Evolutionary conservation across 2,797 vertebrate species (phyloP), one percentile per base, ranked within the genome.

Genomic region (Zenarchopterus dispar): DNA sequence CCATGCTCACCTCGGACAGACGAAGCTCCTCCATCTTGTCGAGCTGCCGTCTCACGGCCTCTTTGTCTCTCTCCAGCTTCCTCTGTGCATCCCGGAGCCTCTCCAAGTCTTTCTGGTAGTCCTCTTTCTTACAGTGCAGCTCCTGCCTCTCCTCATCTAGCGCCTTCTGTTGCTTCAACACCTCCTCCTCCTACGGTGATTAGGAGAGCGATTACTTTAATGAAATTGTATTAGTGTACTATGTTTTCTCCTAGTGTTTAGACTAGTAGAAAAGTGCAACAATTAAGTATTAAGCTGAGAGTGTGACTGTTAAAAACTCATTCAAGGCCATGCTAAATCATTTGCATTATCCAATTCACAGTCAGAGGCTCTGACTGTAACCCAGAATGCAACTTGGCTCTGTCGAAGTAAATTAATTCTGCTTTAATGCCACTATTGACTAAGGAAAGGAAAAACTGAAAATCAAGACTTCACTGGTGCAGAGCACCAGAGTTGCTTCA

Each of bases 21-120:
- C 81, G 79, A 18, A 84, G 62, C 45, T 93, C 94, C 78, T 93
- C 87, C 53, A 95, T 88, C 36, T 64, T 90, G 39, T 96, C 93
- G 1, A 91, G 2, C 0, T 96, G 96, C 46, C 89, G 87, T 67
- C 84, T 91, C 62, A 97, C 57, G 17, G 93, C 93, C 49, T 95
- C 94, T 76, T 88, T 91, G 62, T 97, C 96, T 26, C 92, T 92
- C 76, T 98, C 95, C 76, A 97, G 91, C 85, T 95, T 96, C 81
- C 92, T 94, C 94, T 98, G 97, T 0, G 95, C 91, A 0, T 93
- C 75, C 2, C 95, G 90, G 61, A 98, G 93, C 54, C 94, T 78
- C 91, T 98, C 96, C 89, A 98, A 89, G 70, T 98, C 96, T 0
- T 71, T 88, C 87, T 98, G 96, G 89, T 98, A 97, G 43, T 94